Base-by-base conservation (phyloP, 2,888 invertebrate species). In the Mesorhabditis belari region DNA sequence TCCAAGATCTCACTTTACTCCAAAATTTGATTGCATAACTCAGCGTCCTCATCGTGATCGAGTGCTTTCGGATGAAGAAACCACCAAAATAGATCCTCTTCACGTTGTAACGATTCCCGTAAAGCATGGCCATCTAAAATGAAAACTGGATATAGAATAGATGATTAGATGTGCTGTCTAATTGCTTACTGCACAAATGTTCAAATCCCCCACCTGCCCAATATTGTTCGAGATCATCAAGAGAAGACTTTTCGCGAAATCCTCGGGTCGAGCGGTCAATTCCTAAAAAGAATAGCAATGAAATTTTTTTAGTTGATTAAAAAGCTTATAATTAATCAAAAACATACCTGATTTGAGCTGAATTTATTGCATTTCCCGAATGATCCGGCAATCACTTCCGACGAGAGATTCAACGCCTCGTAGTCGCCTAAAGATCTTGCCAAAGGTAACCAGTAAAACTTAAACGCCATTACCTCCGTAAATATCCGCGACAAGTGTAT, bases 171-270 rank as follows among this genome's bases (percentile, higher is more conserved):
- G 21, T 9, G 4, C 50, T 5, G 5, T 24, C 21, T 6, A 4
- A 23, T 53, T 53, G 9, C 4, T 53, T 6, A 21, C 24, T 51
- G 21, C 24, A 9, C 5, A 29, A 56, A 28, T 19, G 9, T 19
- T 49, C n/a, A 26, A 12, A 6, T 9, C 19, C 19, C 35, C 29
- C 23, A 69, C 73, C 69, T 73, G 88, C 27, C 88, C 88, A 63
- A 88, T 87, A 76, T 88, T 87, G 80, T 88, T 88, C 77, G 87
- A 87, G 73, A 88, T 87, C 62, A 86, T 86, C 74, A 87, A 85
- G 52, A 88, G 80, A 35, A 88, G 82, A 80, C 87, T 87, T 69
- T 87, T 84, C 5, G 86, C 87, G 29, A 71, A 64, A 29, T 74
- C 72, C 35, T 63, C 71, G 51, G 59, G 19, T n/a, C 25, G 55